Base-by-base conservation (phyloP, 2,113 vertebrate genomes). In the Machaerirhynchus nigripectus region DNA sequence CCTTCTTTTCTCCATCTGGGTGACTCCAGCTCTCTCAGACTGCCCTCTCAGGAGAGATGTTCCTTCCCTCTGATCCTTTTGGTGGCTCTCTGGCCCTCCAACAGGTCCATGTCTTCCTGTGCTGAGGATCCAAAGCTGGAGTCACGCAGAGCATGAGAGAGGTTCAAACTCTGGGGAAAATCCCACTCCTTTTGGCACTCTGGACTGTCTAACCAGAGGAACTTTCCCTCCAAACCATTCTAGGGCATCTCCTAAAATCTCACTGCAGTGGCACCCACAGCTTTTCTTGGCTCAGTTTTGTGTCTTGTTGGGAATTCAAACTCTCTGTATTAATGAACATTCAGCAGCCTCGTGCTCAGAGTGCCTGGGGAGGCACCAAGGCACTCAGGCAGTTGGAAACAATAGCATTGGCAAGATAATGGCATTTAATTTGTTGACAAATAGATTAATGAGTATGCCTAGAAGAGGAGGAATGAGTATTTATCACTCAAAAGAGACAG, bases 371-470 rank as follows among this genome's bases (percentile, higher is more conserved):
- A 95, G 70, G 82, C 82, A 93, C 67, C 85, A 92, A 40, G 65
- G 89, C 87, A 89, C 77, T 95, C 82, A 95, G 69, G 79, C 85
- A 74, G 39, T 33, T 84, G 87, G 75, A 88, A 85, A 96, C 91
- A 96, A 94, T 95, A 93, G 68, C 76, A 50, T 7, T 93, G 87
- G 84, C 82, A 92, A 92, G 87, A 96, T 94, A 94, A 96, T 81
- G 91, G 84, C 82, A 81, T 94, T 96, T 96, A 94, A 96, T 96
- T 92, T 95, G 93, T 96, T 96, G 92, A 95, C 93, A 96, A 96
- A 94, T 71, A 95, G 79, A 96, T 93, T 88, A 97, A 86, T 84
- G 92, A 93, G 10, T 59, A 49, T 80, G 78, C 46, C 82, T 90
- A 77, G 74, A 91, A 93, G 68, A 71, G 47, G 37, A 90, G n/a